Base-by-base conservation (phyloP, 2,113 vertebrate species). In the Pomatostomus ruficeps region DNA sequence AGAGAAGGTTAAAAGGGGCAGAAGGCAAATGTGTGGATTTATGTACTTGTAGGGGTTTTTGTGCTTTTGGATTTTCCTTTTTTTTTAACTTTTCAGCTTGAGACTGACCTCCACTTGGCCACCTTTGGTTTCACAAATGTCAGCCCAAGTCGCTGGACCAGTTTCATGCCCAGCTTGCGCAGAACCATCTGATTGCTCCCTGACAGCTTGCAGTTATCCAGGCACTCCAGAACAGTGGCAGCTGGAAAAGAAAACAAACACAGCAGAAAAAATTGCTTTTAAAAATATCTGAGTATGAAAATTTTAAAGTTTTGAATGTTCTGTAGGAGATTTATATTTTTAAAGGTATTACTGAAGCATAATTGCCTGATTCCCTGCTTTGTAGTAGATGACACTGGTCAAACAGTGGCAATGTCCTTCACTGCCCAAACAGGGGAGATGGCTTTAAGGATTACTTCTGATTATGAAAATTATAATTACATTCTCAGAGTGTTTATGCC, bases 111-210 rank as follows among this genome's bases (percentile, higher is more conserved):
- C 99, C 99, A 99, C 19, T 97, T 96, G 1, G 99, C 99, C 84
- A 99, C 97, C 57, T 98, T 98, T 4, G 99, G 99, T 91, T 99
- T 99, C 67, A 99, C 97, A 93, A 99, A 99, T 0, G 98, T 99
- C 93, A 99, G 96, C 6, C 99, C 99, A 18, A 99, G 98, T 12
- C 99, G 97, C 88, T 99, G 99, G 76, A 98, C 98, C 4, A 99
- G 98, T 97, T 99, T 99, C 95, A 99, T 97, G 6, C 98, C 98
- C 3, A 99, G 98, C 55, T 99, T 99, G 90, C 99, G 98, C 91
- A 99, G 98, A 93, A 97, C 97, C 66, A 98, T 98, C 93, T 99
- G 98, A 83, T 96, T 99, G 95, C 98, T 99, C 40, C 98, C 98
- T 2, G 98, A 96, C 21, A 99, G 96, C 73, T 85, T 97, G 87